These are phyloP conservation scores for Zaprionus camerounensis DNA, from an alignment of 1,140 invertebrate species.

Conservation along the genomic window DNA sequence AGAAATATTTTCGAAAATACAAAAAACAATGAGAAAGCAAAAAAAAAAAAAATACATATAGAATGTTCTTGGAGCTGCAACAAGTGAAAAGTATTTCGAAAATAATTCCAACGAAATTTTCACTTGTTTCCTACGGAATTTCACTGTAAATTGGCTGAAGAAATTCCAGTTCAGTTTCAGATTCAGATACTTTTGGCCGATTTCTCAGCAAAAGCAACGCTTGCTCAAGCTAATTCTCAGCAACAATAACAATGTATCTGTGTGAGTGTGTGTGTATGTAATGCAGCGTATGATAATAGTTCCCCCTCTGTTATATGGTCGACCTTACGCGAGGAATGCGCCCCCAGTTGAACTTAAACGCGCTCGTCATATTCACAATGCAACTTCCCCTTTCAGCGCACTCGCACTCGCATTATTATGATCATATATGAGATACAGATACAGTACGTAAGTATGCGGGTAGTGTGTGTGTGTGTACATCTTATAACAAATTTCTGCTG, in stretches of 20 bases:
- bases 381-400: constrained; percentile 55
- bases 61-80: constrained; percentile 17
- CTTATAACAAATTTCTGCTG: constrained; percentile 55
- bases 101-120: constrained; percentile 35
- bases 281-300: constrained; percentile 25
- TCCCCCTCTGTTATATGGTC: constrained; percentile 54
- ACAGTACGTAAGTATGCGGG: constrained; percentile 17
- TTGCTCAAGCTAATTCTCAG: constrained; percentile 32
- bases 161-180: constrained; percentile 28
- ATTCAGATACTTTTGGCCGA: constrained; percentile 40
- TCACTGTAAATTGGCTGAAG: constrained; percentile 29
- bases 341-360: constrained; percentile 57
- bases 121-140: constrained; percentile 35
- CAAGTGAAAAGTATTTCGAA: constrained; percentile 1
- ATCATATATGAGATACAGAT: constrained; percentile 57
- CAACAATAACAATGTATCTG: constrained; percentile 6
- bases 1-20: constrained; percentile 18
- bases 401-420: constrained; percentile 55
- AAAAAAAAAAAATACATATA: constrained; percentile 24
- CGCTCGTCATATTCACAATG: constrained; percentile 55
- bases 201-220: constrained; percentile 38
- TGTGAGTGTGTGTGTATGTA: constrained; percentile 11
- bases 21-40: constrained; percentile 8
- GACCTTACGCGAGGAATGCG: constrained; percentile 74
- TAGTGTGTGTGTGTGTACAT: constrained; percentile 39